Evolutionary conservation across 2,797 vertebrate species (phyloP), one percentile per base, ranked within the genome.

Genomic region (Mormyrus proboscirostris): DNA sequence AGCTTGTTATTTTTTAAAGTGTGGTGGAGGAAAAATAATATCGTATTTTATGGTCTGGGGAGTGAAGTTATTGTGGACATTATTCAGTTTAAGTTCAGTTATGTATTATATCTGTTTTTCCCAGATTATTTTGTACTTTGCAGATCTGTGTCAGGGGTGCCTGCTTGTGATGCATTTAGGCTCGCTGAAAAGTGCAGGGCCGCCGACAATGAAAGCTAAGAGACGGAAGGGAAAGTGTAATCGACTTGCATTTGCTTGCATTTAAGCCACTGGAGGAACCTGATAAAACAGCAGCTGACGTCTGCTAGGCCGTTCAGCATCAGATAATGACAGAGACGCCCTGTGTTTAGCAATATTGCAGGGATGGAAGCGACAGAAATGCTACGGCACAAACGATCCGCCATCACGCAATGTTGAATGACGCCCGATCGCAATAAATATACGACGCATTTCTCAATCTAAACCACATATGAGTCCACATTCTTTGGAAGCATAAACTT

Each of bases 51-150:
- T 79, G 38, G 38, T 79, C 38, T 14, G 2, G 73, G 73, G 16
- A 79, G 10, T 41, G 38, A 41, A 5, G 33, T 73, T 73, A 38
- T 73, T 73, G 29, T 79, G 73, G 14, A 79, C 38, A 38, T 44
- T 79, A 44, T 79, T 79, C 65, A 79, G 73, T 79, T 79, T 79
- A 79, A 79, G 73, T 79, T 44, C 73, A 41, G 33, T 19, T 76
- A 76, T 19, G 16, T 44, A 7, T 79, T 9, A 79, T 3, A 69
- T 14, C 25, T 69, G 10, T 5, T 69, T 69, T 33, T 4, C 25
- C 3, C 62, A 12, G 62, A 33, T 10, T 0, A 22, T 73, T 73
- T 14, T 69, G 10, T 69, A 16, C 69, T 19, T 73, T 19, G 33
- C 73, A 44, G 69, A 19, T 41, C 4, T 38, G 25, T 73, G 4